Evolutionary conservation across 2,113 vertebrate species (phyloP).

Genomic region (Fregata magnificens): DNA sequence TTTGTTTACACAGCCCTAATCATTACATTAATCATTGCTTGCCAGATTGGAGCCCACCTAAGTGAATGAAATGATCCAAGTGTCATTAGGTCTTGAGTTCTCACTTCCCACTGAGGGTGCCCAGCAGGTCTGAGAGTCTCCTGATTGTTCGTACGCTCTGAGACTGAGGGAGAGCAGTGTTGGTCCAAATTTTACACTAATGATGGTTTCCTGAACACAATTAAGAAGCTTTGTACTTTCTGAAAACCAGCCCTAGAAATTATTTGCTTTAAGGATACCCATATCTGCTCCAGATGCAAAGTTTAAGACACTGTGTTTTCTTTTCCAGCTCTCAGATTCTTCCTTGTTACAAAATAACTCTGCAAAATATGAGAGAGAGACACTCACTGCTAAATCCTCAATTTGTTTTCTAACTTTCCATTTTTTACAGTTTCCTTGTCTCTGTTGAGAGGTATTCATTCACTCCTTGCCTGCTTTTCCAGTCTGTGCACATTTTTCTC

Average conservation of each 20-base stretch:
- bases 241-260: neutral
- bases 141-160: neutral
- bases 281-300: neutral
- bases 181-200: neutral
- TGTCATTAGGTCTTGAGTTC: neutral
- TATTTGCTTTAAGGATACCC: neutral
- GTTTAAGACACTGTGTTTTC: neutral
- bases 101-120: constrained; percentile 5
- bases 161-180: neutral
- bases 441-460: neutral
- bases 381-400: neutral
- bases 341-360: neutral
- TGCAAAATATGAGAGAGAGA: neutral
- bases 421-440: neutral
- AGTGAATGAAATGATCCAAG: constrained; percentile 18
- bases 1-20: constrained; percentile 15
- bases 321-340: neutral
- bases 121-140: neutral
- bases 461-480: neutral
- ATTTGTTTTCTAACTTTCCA: neutral
- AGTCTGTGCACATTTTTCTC: neutral
- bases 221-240: constrained; percentile 9
- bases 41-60: neutral
- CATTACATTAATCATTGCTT: neutral
- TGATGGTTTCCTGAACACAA: neutral